Evolutionary conservation across 2,113 vertebrate species (phyloP).

Genomic region (Gymnogyps californianus): DNA sequence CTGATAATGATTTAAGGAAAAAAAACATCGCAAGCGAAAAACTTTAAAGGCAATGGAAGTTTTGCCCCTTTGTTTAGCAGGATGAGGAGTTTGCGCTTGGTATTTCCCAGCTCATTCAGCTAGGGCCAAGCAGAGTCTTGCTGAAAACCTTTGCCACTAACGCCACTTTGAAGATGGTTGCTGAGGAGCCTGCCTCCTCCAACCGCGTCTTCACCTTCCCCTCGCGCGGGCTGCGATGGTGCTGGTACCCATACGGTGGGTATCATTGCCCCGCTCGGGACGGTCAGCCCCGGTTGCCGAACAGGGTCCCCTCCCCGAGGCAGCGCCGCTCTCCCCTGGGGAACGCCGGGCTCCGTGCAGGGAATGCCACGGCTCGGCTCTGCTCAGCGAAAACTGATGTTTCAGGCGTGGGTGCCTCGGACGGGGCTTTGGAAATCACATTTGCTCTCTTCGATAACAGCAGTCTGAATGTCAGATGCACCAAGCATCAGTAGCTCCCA

Average conservation of each 20-base stretch:
- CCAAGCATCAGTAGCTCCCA: background rate
- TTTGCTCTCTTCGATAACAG: background rate
- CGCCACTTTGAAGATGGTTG: too few relatives aligned
- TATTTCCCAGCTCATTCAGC: background rate
- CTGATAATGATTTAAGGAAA: background rate
- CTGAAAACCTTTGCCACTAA: too few relatives aligned
- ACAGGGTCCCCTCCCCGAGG: background rate
- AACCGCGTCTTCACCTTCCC: background rate
- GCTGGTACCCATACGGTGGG: background rate
- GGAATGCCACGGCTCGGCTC: background rate
- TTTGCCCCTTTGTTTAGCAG: background rate
- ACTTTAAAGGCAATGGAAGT: too few relatives aligned
- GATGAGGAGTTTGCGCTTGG: background rate
- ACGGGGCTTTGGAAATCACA: background rate
- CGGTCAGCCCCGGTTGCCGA: background rate
- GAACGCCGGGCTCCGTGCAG: accelerated
- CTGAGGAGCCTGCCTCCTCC: background rate
- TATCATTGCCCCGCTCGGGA: background rate
- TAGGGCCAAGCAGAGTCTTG: background rate
- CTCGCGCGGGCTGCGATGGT: accelerated
- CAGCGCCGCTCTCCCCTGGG: background rate
- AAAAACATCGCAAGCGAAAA: background rate
- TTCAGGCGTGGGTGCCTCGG: background rate
- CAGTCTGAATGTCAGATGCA: background rate
- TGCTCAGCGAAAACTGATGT: accelerated